Percentiles rank a stretch among this genome's conserved stretches.
These are phyloP conservation scores for Bombus terrestris DNA, from an alignment of 1,140 invertebrate species.

Conservation along the genomic window DNA sequence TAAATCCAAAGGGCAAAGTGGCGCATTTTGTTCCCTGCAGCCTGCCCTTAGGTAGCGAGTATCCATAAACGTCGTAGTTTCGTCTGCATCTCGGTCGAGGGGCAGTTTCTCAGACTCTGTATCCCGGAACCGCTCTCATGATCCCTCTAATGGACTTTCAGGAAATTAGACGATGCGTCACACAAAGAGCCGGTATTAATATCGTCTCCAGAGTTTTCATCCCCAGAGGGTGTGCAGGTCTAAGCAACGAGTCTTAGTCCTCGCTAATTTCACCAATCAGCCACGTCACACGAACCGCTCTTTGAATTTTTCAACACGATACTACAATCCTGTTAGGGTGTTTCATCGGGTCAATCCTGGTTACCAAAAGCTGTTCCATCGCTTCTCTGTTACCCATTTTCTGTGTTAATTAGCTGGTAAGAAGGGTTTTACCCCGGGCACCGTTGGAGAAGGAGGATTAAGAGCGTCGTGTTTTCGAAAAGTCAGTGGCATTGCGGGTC, in stretches of 20 bases:
- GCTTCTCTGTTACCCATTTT: not conserved
- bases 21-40: not conserved
- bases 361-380: not conserved
- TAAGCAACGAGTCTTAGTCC: not conserved
- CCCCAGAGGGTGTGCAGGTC: not conserved
- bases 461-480: no score
- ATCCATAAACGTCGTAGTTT: not conserved
- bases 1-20: not conserved
- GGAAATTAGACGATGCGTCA: conserved; percentile 70
- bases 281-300: not conserved
- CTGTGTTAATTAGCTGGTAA: not conserved
- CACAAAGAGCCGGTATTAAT: conserved; percentile 57
- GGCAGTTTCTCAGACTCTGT: conserved; percentile 13
- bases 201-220: conserved; percentile 51
- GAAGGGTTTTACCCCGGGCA: not conserved
- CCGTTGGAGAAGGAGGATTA: not conserved
- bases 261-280: not conserved
- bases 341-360: not conserved
- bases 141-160: conserved; percentile 69
- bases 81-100: conserved; percentile 28
- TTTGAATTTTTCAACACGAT: not conserved
- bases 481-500: no score
- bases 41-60: no score
- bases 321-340: not conserved
- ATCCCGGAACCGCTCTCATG: conserved; percentile 33